These are phyloP conservation scores for Teleogryllus occipitalis DNA, from an alignment of 1,140 invertebrate genomes.

Conservation along the genomic window DNA sequence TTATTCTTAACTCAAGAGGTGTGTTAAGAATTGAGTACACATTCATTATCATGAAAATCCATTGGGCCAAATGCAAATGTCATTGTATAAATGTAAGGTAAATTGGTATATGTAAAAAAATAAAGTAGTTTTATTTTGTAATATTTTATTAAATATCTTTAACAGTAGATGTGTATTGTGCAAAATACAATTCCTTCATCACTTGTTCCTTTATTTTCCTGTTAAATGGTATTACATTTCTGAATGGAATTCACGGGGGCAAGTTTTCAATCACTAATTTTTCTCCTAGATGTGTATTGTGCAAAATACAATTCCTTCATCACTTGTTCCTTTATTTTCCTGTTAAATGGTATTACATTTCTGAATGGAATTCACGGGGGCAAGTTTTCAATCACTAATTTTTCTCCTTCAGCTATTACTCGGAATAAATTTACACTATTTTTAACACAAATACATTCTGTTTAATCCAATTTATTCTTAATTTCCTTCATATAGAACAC, in stretches of 20 bases:
- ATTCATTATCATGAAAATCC: background rate
- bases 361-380: too few relatives aligned
- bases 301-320: too few relatives aligned
- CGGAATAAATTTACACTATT: too few relatives aligned
- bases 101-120: background rate
- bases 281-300: slow-evolving; percentile 33
- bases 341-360: too few relatives aligned
- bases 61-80: background rate
- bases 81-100: background rate
- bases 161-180: slow-evolving; percentile 35
- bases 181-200: too few relatives aligned
- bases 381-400: too few relatives aligned
- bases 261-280: too few relatives aligned
- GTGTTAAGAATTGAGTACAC: background rate
- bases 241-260: too few relatives aligned
- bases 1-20: background rate
- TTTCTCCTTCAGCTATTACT: too few relatives aligned
- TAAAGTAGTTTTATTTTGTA: background rate
- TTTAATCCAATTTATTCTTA: background rate
- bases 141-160: slow-evolving; percentile 34
- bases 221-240: too few relatives aligned
- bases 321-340: too few relatives aligned
- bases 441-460: background rate
- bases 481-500: background rate
- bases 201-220: too few relatives aligned